Percentiles rank a stretch among this genome's conserved stretches.
Evolutionary conservation across 2,888 invertebrate species (phyloP).

Genomic region (Himalopsyche japonica): DNA sequence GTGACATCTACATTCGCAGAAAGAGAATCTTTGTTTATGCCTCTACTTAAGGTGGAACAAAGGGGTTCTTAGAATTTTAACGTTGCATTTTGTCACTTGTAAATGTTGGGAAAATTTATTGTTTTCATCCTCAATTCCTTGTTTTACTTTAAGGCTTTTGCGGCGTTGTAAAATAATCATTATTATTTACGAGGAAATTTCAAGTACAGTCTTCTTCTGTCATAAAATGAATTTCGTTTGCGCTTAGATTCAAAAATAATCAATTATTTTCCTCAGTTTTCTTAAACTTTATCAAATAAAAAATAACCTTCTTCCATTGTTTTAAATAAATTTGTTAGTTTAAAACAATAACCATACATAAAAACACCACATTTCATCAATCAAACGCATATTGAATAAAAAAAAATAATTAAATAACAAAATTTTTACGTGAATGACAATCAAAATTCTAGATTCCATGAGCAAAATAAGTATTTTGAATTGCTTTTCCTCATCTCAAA

Average conservation of each 20-base stretch:
- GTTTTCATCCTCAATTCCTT: background rate
- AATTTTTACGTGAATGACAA: too few relatives aligned
- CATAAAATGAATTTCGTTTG: background rate
- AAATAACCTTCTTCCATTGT: too few relatives aligned
- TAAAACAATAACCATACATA: too few relatives aligned
- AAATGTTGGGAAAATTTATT: slow-evolving; percentile 10
- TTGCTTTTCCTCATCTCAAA: too few relatives aligned
- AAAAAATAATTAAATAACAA: too few relatives aligned
- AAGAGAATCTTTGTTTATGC: slow-evolving; percentile 13
- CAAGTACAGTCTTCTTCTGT: background rate
- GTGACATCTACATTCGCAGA: background rate
- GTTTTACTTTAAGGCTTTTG: background rate
- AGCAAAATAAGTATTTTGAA: too few relatives aligned
- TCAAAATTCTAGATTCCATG: too few relatives aligned
- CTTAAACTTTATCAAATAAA: background rate
- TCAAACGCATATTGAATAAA: too few relatives aligned
- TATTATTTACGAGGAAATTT: background rate
- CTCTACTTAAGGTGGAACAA: slow-evolving; percentile 18
- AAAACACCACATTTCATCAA: too few relatives aligned
- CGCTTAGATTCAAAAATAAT: background rate
- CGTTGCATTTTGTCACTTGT: slow-evolving; percentile 23
- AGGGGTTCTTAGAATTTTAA: slow-evolving; percentile 16
- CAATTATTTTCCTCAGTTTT: background rate
- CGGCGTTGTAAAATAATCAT: background rate
- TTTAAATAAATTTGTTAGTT: too few relatives aligned